These are phyloP conservation scores for Lepisosteus osseus DNA, from an alignment of 2,113 vertebrate genomes.

Conservation along the genomic window DNA sequence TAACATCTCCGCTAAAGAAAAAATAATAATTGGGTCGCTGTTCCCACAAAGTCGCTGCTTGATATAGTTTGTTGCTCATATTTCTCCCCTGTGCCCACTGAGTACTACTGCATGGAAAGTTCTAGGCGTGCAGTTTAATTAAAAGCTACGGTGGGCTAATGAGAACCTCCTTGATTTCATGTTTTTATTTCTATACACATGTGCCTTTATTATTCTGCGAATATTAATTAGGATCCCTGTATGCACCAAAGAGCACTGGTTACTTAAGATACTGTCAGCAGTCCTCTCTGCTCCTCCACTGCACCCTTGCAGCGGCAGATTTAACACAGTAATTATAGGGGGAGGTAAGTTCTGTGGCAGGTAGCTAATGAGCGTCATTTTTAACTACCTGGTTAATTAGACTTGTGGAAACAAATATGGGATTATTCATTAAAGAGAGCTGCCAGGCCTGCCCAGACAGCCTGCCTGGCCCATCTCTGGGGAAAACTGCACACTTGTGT, in stretches of 20 bases:
- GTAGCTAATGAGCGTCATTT: conserved; percentile 64
- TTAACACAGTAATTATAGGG: conserved; percentile 48
- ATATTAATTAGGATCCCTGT: conserved; percentile 67
- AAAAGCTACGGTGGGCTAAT: conserved; percentile 34
- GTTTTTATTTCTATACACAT: conserved; percentile 49
- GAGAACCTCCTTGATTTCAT: conserved; percentile 22
- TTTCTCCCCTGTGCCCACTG: conserved; percentile 36
- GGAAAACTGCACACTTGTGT: conserved; percentile 23
- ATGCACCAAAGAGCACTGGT: conserved; percentile 52
- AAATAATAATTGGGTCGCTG: conserved; percentile 52
- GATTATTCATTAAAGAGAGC: conserved; percentile 70
- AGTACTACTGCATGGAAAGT: conserved; percentile 28
- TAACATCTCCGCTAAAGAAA: too few relatives aligned
- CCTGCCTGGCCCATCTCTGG: conserved; percentile 55
- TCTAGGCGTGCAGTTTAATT: conserved; percentile 35
- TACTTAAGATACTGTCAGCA: conserved; percentile 69
- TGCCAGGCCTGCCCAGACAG: conserved; percentile 71
- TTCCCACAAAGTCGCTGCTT: conserved; percentile 37
- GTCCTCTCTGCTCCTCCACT: conserved; percentile 49
- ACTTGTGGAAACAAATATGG: conserved; percentile 70
- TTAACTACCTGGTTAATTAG: conserved; percentile 73
- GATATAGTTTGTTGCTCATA: conserved; percentile 42
- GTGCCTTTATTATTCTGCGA: conserved; percentile 47
- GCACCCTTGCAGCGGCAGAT: conserved; percentile 36
- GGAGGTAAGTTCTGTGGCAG: conserved; percentile 44